Percentiles rank a stretch among this genome's conserved stretches.
Evolutionary conservation across 37 sponge, comb jelly and placozoan species (phyloP).

Genomic region (Haliclona indistincta): DNA sequence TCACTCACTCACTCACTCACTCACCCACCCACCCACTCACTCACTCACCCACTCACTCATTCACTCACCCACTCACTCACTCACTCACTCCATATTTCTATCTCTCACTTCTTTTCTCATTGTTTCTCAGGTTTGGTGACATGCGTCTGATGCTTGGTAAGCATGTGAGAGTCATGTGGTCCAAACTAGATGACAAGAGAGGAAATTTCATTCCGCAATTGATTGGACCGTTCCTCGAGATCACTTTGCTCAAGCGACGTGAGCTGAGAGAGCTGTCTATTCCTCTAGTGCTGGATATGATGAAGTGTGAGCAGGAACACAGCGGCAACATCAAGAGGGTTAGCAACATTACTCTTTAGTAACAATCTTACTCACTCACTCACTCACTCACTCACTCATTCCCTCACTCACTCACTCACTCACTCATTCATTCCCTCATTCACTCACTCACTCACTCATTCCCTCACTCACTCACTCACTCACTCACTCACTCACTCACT

Average conservation of each 20-base stretch:
- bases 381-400: no score
- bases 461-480: no score
- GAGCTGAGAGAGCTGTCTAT: constrained; percentile 39
- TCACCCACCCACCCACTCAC: no score
- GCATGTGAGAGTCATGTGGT: constrained; percentile 54
- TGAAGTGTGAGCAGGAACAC: constrained; percentile 47
- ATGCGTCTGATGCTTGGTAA: constrained; percentile 31
- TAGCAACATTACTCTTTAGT: neutral
- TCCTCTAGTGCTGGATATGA: constrained; percentile 59
- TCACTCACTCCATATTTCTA: neutral
- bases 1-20: no score
- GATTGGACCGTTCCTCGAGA: constrained; percentile 43
- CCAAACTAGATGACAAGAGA: constrained; percentile 36
- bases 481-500: no score
- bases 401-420: no score
- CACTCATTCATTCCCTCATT: no score
- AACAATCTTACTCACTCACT: no score
- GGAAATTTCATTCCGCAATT: constrained; percentile 60
- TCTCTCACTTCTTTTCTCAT: neutral
- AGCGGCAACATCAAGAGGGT: constrained; percentile 60
- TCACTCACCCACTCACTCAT: no score
- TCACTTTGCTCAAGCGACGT: constrained; percentile 37
- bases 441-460: no score
- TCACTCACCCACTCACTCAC: no score
- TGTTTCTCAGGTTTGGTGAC: constrained; percentile 63